Evolutionary conservation across 2,888 invertebrate species (phyloP).

Genomic region (Willowsia nigromaculata): DNA sequence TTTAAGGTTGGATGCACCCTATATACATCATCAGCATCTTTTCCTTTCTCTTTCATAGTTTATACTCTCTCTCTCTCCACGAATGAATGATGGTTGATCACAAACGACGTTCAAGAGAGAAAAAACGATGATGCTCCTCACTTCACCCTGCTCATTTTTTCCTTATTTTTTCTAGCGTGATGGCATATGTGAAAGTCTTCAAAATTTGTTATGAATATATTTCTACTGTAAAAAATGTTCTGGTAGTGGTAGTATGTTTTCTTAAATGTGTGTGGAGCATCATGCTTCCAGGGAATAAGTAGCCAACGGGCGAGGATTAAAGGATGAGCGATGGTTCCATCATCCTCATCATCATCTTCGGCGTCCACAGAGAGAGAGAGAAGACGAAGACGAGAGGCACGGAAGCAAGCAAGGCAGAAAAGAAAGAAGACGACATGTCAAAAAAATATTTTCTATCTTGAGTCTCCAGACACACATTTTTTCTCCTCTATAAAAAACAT

Average conservation of each 20-base stretch:
- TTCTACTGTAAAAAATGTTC: too few species aligned
- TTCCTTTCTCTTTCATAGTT: not conserved
- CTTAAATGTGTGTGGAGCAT: not conserved
- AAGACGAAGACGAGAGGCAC: not conserved
- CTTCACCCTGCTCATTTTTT: conserved; percentile 17
- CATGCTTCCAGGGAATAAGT: conserved; percentile 60
- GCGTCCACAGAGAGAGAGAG: conserved; percentile 5
- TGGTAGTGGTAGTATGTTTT: too few species aligned
- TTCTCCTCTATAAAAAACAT: not conserved
- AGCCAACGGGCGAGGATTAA: conserved; percentile 74
- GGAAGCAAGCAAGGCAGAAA: not conserved
- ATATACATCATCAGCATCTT: not conserved
- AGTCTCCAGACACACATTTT: conserved; percentile 32
- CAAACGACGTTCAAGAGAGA: conserved; percentile 5
- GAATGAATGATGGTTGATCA: conserved; percentile 61
- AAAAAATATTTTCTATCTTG: conserved; percentile 51
- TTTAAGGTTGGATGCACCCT: conserved; percentile 43
- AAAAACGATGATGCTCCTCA: not conserved
- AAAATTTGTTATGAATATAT: not conserved
- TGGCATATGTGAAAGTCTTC: not conserved
- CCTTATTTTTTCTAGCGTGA: not conserved
- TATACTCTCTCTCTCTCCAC: not conserved
- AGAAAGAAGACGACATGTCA: conserved; percentile 65
- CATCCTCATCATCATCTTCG: not conserved
- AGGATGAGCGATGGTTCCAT: conserved; percentile 73